Evolutionary conservation across 2,113 vertebrate species (phyloP).

Genomic region (Melanostigma gelatinosum): DNA sequence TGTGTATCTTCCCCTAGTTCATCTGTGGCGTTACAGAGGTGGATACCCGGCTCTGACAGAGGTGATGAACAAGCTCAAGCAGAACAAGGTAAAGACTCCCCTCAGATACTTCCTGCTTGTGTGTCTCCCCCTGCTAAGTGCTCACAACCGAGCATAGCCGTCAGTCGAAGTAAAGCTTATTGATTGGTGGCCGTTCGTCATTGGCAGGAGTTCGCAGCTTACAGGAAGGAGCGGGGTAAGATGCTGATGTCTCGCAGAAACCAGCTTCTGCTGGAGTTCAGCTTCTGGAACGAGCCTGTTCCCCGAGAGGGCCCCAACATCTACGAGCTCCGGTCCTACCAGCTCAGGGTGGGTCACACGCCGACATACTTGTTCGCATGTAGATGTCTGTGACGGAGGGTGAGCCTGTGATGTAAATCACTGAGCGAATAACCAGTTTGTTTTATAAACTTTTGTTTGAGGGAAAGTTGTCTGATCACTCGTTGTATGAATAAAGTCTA

Average conservation of each 20-base stretch:
- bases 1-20: constrained; percentile 86
- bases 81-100: constrained; percentile 86
- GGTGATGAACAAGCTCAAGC: constrained; percentile 94
- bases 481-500: not conserved
- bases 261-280: constrained; percentile 94
- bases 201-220: constrained; percentile 89
- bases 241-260: constrained; percentile 96
- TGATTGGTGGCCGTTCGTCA: constrained; percentile 21
- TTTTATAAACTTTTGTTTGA: not conserved
- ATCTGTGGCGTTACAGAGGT: constrained; percentile 95
- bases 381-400: not conserved
- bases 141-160: not conserved
- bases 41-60: constrained; percentile 97
- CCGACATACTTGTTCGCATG: not conserved
- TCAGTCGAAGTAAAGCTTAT: not conserved
- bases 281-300: constrained; percentile 96
- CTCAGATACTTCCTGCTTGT: not conserved
- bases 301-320: constrained; percentile 92
- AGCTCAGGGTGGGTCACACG: constrained; percentile 87
- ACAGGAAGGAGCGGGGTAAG: constrained; percentile 90
- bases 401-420: not conserved
- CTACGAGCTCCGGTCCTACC: constrained; percentile 95
- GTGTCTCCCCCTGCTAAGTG: not conserved
- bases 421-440: not conserved
- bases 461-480: not conserved